Evolutionary conservation across 2,888 invertebrate genomes (phyloP).

Genomic region (Andrena chrysosceles): DNA sequence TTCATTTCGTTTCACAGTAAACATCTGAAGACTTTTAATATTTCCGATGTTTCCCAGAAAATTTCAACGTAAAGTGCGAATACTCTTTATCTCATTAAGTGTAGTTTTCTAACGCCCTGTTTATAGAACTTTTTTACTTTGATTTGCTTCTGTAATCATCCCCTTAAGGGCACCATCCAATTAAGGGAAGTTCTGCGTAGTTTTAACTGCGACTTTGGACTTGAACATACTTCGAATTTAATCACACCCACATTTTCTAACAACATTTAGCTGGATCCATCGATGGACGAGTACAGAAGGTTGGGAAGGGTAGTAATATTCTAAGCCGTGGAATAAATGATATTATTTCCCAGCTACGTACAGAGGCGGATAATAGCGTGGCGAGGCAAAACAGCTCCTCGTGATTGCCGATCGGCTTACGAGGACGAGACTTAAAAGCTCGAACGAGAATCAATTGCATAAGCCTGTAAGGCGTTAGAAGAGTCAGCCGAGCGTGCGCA

Average conservation of each 20-base stretch:
- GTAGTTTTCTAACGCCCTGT: no score
- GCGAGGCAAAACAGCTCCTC: conserved; percentile 60
- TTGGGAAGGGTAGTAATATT: background rate
- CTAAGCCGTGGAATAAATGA: conserved; percentile 27
- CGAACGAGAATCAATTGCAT: conserved; percentile 67
- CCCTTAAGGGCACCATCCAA: no score
- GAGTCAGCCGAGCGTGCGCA: conserved; percentile 61
- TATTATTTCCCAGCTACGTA: conserved; percentile 40
- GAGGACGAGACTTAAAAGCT: conserved; percentile 68
- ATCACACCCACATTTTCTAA: background rate
- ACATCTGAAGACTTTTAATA: no score
- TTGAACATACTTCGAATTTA: no score
- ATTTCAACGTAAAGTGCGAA: no score
- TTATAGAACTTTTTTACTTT: no score
- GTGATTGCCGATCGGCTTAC: conserved; percentile 68
- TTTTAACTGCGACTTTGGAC: no score
- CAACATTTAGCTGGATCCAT: background rate
- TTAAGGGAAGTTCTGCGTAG: no score
- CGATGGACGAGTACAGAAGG: background rate
- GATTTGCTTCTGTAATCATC: no score
- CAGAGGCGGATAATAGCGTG: conserved; percentile 51
- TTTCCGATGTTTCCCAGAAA: no score
- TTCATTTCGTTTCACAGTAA: no score
- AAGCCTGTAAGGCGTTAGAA: conserved; percentile 65
- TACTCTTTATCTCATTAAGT: no score